Evolutionary conservation across 2,113 vertebrate genomes (phyloP).

Genomic region (Cololabis saira): DNA sequence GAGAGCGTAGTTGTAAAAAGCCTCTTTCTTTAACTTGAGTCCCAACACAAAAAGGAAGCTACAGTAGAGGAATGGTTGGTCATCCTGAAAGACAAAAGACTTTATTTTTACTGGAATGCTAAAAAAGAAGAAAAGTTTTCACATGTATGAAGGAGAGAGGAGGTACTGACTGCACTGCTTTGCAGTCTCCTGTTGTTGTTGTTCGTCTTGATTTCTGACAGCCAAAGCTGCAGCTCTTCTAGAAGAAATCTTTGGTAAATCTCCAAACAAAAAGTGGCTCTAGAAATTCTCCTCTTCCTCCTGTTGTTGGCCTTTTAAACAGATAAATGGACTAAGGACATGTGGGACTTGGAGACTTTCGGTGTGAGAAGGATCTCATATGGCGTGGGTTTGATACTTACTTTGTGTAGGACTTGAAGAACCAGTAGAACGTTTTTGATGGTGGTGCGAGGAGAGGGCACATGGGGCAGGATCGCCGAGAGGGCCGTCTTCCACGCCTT

Average conservation of each 20-base stretch:
- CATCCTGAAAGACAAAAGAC: neutral
- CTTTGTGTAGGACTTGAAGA: conserved; percentile 14
- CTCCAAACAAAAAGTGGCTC: neutral
- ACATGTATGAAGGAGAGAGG: too few relatives aligned
- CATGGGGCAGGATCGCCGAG: neutral
- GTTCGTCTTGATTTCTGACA: neutral
- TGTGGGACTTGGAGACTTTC: too few relatives aligned
- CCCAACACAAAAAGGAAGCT: conserved; percentile 12
- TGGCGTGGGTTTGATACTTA: neutral
- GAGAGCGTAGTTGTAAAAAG: neutral
- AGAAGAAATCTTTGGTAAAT: neutral
- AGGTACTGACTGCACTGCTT: too few relatives aligned
- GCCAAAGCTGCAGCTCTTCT: neutral
- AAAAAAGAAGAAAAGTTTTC: neutral
- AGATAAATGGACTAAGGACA: neutral
- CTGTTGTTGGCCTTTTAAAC: conserved; percentile 7
- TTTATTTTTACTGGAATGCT: neutral
- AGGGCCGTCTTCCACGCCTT: conserved; percentile 9
- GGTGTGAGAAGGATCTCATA: neutral
- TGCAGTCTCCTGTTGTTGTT: neutral
- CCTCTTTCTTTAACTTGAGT: conserved; percentile 18
- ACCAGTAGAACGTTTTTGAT: neutral
- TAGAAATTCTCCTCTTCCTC: conserved; percentile 6
- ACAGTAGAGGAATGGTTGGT: neutral
- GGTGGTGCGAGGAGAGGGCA: neutral